Conservation (phyloP, 2,113 vertebrate genomes). For the Scatophagus argus region DNA sequence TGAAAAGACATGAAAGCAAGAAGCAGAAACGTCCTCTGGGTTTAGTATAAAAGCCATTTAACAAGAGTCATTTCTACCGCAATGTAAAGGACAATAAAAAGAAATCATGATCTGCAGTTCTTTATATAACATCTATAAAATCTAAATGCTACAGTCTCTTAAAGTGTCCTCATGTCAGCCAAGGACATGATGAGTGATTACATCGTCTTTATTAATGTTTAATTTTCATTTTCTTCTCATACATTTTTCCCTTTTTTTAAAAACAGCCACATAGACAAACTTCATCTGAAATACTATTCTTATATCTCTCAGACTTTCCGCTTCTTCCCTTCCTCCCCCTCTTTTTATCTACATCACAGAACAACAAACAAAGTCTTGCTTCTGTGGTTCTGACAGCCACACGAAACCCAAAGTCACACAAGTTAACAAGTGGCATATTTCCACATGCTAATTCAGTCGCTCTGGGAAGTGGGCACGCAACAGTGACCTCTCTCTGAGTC, state of each 20-base stretch:
- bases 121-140: background rate
- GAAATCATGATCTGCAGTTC: background rate
- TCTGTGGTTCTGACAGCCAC: constrained; percentile 54
- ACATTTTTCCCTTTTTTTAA: background rate
- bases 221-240: background rate
- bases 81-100: background rate
- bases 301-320: constrained; percentile 8
- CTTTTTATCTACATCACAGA: constrained; percentile 41
- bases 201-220: background rate
- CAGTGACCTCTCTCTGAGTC: constrained; percentile 61
- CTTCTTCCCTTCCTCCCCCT: background rate
- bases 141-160: background rate
- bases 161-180: background rate
- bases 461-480: constrained; percentile 56
- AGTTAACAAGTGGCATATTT: constrained; percentile 71
- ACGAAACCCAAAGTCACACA: constrained; percentile 69
- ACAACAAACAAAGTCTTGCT: constrained; percentile 48
- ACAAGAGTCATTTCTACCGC: background rate
- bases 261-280: background rate
- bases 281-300: background rate
- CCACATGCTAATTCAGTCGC: constrained; percentile 67
- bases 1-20: background rate
- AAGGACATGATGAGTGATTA: background rate
- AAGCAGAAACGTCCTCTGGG: background rate
- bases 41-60: background rate